Conservation (phyloP, 2,797 vertebrate species). For the Discoglossus pictus region DNA sequence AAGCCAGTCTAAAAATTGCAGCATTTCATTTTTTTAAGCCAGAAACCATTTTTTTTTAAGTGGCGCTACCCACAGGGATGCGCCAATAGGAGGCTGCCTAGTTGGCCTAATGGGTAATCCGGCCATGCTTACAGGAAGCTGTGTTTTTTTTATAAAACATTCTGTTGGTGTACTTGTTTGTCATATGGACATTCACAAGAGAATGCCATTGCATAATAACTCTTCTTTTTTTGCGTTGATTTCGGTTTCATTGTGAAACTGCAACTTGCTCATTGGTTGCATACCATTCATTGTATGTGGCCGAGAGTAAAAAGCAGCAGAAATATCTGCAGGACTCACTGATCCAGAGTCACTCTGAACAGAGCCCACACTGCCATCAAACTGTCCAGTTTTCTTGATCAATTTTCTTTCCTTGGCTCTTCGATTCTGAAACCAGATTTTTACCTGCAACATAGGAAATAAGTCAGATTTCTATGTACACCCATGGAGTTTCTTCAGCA, state of each 20-base stretch:
- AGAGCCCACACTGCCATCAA: constrained; percentile 84
- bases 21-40: no score
- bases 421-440: constrained; percentile 97
- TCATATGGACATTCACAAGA: no score
- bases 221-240: neutral
- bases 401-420: constrained; percentile 91
- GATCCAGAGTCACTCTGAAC: constrained; percentile 91
- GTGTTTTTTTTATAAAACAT: no score
- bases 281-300: constrained; percentile 77
- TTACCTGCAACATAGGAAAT: constrained; percentile 72
- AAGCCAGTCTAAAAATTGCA: no score
- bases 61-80: no score
- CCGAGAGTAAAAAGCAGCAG: constrained; percentile 78
- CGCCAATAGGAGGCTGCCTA: no score
- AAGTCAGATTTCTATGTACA: no score
- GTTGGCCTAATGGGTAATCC: no score
- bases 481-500: no score
- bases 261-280: constrained; percentile 85
- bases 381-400: constrained; percentile 90
- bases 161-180: constrained; percentile 13
- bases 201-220: no score
- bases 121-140: no score
- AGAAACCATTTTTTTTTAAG: no score
- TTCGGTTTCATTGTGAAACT: constrained; percentile 74
- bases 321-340: constrained; percentile 86